Percentiles rank a stretch among this genome's conserved stretches.
phyloP scores from a whole-genome alignment of 2,888 invertebrate genomes.

The Busseola fusca region DNA sequence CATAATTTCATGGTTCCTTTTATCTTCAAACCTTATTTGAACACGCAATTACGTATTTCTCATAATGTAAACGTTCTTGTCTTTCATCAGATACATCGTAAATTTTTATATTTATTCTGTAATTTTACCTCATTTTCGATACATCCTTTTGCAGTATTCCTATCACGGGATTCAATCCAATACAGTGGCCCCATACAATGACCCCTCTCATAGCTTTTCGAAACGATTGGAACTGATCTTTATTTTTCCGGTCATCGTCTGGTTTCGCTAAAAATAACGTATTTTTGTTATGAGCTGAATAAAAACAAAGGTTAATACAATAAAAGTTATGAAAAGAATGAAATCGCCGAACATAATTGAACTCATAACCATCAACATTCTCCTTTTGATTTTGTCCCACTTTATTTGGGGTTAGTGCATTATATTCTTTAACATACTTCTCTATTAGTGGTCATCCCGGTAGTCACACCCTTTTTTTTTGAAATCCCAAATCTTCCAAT shows the following conservation, averaged over 20 bases:
- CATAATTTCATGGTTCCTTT: neutral
- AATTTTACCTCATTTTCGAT: constrained; percentile 68
- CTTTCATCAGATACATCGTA: neutral
- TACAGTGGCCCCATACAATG: constrained; percentile 66
- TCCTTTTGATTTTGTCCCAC: too few relatives aligned
- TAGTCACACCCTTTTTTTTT: too few relatives aligned
- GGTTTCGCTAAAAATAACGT: constrained; percentile 20
- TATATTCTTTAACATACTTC: too few relatives aligned
- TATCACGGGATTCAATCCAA: constrained; percentile 72
- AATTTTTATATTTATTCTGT: neutral
- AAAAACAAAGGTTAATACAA: neutral
- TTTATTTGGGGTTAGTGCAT: too few relatives aligned
- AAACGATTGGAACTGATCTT: constrained; percentile 64
- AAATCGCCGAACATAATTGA: neutral
- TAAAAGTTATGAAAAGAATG: too few relatives aligned
- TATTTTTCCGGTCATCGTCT: neutral
- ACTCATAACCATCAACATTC: too few relatives aligned
- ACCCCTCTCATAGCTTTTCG: constrained; percentile 70
- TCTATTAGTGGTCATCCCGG: too few relatives aligned
- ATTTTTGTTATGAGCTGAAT: neutral
- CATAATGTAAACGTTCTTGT: neutral
- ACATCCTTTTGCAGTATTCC: constrained; percentile 64
- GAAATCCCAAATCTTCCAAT: too few relatives aligned
- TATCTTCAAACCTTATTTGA: neutral
- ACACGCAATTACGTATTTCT: neutral